phyloP scores from a whole-genome alignment of 2,113 vertebrate genomes.

The Calonectris borealis region DNA sequence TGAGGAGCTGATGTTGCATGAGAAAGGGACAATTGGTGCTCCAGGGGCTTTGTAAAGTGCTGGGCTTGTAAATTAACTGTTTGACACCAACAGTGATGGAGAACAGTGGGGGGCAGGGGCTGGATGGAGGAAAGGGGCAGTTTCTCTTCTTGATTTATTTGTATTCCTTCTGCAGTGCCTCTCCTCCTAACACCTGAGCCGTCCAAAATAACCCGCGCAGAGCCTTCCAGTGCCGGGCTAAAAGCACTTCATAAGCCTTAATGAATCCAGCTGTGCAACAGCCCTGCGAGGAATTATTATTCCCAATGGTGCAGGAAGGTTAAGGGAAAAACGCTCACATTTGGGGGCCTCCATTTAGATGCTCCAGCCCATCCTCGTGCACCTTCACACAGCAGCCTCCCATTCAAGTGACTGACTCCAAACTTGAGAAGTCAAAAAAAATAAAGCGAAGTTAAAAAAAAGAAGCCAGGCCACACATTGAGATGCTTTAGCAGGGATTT shows the following conservation, averaged over 20 bases:
- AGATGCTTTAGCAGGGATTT: neutral
- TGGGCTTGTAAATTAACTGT: conserved; percentile 64
- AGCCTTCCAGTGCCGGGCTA: conserved; percentile 28
- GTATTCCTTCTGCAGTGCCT: neutral
- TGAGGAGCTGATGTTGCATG: conserved; percentile 32
- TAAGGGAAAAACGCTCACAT: neutral
- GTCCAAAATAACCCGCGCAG: conserved; percentile 44
- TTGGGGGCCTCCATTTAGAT: conserved; percentile 12
- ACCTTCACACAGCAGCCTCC: neutral
- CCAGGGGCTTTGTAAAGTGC: conserved; percentile 39
- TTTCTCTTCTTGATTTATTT: conserved; percentile 52
- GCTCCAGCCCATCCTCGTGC: neutral
- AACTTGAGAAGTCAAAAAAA: neutral
- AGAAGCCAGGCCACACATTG: neutral
- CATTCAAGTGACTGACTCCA: neutral
- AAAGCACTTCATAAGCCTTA: conserved; percentile 58
- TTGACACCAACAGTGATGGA: conserved; percentile 56
- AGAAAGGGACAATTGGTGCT: conserved; percentile 53
- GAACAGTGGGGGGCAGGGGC: conserved; percentile 3
- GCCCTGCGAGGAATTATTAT: conserved; percentile 11
- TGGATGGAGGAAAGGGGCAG: conserved; percentile 7
- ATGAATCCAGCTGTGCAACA: conserved; percentile 63
- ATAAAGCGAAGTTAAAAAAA: neutral
- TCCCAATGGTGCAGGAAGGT: neutral
- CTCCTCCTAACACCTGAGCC: conserved; percentile 46